These are phyloP conservation scores for Nothocercus julius DNA, from an alignment of 2,113 vertebrate genomes.

Conservation along the genomic window DNA sequence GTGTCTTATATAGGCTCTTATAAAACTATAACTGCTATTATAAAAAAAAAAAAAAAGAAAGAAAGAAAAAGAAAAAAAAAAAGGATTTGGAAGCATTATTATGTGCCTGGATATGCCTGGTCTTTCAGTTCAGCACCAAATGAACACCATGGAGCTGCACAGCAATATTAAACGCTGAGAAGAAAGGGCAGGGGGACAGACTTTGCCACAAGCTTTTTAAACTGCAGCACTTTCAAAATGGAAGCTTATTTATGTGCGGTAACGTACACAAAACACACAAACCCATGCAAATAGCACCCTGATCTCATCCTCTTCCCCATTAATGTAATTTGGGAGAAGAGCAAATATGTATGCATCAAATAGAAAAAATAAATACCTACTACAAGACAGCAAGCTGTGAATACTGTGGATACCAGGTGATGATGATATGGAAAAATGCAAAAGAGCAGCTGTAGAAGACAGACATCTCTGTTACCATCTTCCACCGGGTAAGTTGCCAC, in stretches of 20 bases:
- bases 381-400: neutral
- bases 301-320: neutral
- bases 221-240: neutral
- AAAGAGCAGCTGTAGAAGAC: neutral
- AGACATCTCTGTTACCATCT: neutral
- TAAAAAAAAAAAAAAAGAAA: neutral
- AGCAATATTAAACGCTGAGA: neutral
- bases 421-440: neutral
- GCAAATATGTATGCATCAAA: neutral
- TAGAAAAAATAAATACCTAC: neutral
- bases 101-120: neutral
- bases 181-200: neutral
- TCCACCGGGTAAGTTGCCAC: constrained; percentile 26
- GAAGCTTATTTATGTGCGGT: neutral
- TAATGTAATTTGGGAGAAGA: neutral
- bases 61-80: neutral
- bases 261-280: neutral
- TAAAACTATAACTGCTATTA: neutral
- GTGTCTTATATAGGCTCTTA: neutral
- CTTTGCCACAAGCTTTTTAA: neutral
- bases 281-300: neutral
- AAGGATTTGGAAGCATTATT: neutral
- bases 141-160: neutral
- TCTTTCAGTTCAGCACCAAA: neutral
- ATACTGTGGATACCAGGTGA: neutral